A percentile compares a stretch with the other conserved stretches of the same genome.
Conservation (phyloP, 2,888 invertebrate species). For the Meganola albula region DNA sequence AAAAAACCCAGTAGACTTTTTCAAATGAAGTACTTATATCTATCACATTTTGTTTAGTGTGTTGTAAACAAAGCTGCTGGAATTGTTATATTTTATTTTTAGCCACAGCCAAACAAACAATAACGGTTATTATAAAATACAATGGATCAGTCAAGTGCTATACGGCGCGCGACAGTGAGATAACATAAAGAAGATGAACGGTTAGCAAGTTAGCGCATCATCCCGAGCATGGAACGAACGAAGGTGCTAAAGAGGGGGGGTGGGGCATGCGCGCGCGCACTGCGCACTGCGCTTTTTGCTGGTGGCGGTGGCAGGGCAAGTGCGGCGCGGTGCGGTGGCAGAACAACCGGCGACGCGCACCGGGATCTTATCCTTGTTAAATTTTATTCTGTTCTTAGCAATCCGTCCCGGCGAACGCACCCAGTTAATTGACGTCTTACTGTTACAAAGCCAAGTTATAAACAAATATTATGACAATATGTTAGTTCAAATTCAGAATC, state of each 20-base stretch:
- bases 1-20: no score
- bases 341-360: constrained; percentile 34
- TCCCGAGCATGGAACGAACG: constrained; percentile 11
- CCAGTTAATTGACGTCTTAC: constrained; percentile 34
- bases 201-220: constrained; percentile 28
- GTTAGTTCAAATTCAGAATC: constrained; percentile 46
- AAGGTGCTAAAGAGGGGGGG: constrained; percentile 3
- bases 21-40: no score
- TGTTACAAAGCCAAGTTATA: constrained; percentile 41
- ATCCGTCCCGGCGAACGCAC: constrained; percentile 58
- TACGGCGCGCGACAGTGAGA: no score
- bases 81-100: no score
- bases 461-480: constrained; percentile 53
- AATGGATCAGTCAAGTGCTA: no score
- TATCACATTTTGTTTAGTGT: no score
- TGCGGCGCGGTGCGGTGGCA: constrained; percentile 35
- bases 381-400: constrained; percentile 66
- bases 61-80: no score
- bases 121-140: no score
- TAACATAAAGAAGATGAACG: no score
- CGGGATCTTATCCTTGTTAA: constrained; percentile 62
- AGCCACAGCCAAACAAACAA: no score
- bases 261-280: constrained; percentile 18
- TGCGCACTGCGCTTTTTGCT: constrained; percentile 41
- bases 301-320: constrained; percentile 37